These are phyloP conservation scores for Hypanus sabinus DNA, from an alignment of 2,113 vertebrate genomes.

Conservation along the genomic window DNA sequence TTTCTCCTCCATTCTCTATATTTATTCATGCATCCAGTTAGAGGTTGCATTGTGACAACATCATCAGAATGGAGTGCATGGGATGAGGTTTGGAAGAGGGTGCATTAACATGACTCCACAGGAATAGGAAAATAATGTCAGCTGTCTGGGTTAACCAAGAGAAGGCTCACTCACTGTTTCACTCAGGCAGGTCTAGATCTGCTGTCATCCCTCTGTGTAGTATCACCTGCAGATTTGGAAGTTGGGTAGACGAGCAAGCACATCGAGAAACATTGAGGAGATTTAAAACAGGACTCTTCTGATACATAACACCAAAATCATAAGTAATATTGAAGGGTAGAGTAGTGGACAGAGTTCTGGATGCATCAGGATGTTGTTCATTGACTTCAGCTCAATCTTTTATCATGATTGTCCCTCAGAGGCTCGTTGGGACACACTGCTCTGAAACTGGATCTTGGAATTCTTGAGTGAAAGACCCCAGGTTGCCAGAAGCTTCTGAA, in stretches of 20 bases:
- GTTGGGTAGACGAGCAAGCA: not conserved
- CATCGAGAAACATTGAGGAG: no score
- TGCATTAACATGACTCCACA: not conserved
- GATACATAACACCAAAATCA: no score
- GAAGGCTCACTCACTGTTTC: not conserved
- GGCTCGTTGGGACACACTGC: no score
- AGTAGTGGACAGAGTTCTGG: no score
- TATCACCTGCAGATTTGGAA: not conserved
- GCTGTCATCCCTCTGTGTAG: not conserved
- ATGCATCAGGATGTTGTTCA: no score
- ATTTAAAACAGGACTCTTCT: not conserved
- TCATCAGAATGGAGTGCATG: not conserved
- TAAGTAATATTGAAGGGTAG: no score
- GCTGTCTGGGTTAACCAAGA: not conserved
- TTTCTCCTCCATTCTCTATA: not conserved
- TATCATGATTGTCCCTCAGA: no score
- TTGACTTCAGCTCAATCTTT: no score
- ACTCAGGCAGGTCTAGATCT: not conserved
- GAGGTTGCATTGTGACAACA: not conserved
- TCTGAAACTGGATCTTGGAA: no score
- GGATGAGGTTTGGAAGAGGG: not conserved
- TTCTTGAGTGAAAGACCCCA: no score
- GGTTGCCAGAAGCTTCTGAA: no score
- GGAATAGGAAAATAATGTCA: not conserved
- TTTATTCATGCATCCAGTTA: not conserved